Evolutionary conservation across 1,140 invertebrate species (phyloP).

Genomic region (Drosophila nigromelanica): DNA sequence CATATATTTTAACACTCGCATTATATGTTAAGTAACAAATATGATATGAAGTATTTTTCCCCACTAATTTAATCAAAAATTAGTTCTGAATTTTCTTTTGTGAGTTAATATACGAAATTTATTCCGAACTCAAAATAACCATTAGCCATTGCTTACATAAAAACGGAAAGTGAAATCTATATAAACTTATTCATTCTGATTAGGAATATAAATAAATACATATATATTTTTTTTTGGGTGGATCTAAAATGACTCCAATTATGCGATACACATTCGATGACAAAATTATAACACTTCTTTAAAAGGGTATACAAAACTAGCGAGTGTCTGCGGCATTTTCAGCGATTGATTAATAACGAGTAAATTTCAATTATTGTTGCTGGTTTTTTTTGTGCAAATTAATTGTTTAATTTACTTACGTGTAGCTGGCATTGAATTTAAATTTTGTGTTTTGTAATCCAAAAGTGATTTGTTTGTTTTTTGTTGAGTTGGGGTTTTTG

Average conservation of each 20-base stretch:
- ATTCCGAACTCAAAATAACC: too few species aligned
- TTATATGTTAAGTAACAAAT: too few species aligned
- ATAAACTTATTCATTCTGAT: too few species aligned
- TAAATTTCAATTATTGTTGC: constrained; percentile 18
- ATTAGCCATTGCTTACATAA: too few species aligned
- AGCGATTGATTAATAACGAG: constrained; percentile 25
- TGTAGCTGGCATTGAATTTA: constrained; percentile 40
- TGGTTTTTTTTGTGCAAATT: constrained; percentile 6
- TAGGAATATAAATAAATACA: too few species aligned
- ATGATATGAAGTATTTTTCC: too few species aligned
- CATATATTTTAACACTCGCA: too few species aligned
- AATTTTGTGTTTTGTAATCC: constrained; percentile 56
- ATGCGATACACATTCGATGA: neutral
- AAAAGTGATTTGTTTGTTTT: constrained; percentile 40
- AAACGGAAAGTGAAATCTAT: too few species aligned
- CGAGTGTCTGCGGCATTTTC: neutral
- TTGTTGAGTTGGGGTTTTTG: constrained; percentile 14
- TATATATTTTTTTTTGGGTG: too few species aligned
- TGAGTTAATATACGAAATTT: too few species aligned
- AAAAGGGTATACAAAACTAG: constrained; percentile 7
- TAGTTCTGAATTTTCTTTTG: too few species aligned
- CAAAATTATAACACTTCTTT: neutral
- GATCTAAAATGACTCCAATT: neutral
- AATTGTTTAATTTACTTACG: constrained; percentile 52
- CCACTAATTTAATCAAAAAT: too few species aligned